These are phyloP conservation scores for Microcebus griseorufus DNA, from an alignment of 2,113 vertebrate species.

Conservation along the genomic window DNA sequence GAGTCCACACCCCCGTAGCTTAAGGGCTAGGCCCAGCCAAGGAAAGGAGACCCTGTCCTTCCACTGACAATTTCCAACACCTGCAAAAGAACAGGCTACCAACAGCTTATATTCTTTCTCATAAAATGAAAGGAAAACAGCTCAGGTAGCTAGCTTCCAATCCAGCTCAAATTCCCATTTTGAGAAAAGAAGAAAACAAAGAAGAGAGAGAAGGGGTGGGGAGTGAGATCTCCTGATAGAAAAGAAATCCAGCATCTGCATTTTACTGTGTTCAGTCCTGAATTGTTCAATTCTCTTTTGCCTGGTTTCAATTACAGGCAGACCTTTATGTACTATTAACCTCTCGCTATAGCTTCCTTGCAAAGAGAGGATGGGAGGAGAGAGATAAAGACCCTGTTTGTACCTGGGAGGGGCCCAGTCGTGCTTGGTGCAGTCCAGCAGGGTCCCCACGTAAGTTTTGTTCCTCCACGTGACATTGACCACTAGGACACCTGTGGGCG, in stretches of 20 bases:
- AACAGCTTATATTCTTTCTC: background rate
- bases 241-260: background rate
- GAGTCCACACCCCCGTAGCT: background rate
- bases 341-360: slow-evolving; percentile 55
- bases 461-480: slow-evolving; percentile 99
- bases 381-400: background rate
- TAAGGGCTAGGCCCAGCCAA: background rate
- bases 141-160: slow-evolving; percentile 47
- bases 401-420: slow-evolving; percentile 99
- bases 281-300: slow-evolving; percentile 25
- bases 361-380: slow-evolving; percentile 31
- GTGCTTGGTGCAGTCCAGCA: slow-evolving; percentile 98
- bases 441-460: slow-evolving; percentile 97
- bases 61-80: background rate
- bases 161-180: background rate
- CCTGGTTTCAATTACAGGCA: slow-evolving; percentile 78
- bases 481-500: slow-evolving; percentile 94
- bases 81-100: background rate
- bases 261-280: slow-evolving; percentile 12
- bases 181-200: slow-evolving; percentile 39
- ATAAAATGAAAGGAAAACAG: slow-evolving; percentile 23
- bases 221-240: background rate
- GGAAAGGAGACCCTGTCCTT: background rate
- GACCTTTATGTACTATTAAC: slow-evolving; percentile 78
- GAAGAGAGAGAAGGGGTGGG: background rate